Base-by-base conservation (phyloP, 2,113 vertebrate genomes). In the Cyanoliseus patagonus region DNA sequence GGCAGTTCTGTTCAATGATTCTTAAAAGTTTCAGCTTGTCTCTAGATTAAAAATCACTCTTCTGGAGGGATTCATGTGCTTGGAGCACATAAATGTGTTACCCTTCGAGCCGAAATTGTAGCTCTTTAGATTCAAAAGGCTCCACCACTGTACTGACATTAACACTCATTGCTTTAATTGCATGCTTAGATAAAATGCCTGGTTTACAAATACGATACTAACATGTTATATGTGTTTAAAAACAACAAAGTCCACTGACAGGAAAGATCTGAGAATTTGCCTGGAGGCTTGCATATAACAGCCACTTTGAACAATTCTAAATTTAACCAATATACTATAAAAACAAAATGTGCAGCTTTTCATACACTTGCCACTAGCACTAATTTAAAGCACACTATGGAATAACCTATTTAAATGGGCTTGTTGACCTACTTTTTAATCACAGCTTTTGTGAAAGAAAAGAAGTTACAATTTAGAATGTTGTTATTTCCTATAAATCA, bases 371-470 rank as follows among this genome's bases (percentile, higher is more conserved):
- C 96, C 95, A 52, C 63, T 85, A 92, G 83, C 67, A 93, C 72
- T 86, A 82, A 94, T 73, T 96, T 97, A 93, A 96, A 96, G 86
- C 87, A 92, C 42, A 64, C 87, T 94, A 78, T 78, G 84, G 88
- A 88, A 86, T 91, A 94, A 97, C 93, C 82, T 97, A 91, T 96
- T 97, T 96, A 97, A 97, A 97, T 77, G 77, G 87, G 44, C 85
- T 77, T 94, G 76, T 92, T 94, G 97, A 97, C 96, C 95, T 97
- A 97, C 88, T 97, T 98, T 96, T 96, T 93, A 96, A 96, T 96
- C 89, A 68, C 53, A 91, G 64, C 33, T 93, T 83, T 96, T 72
- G 13, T 18, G 39, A 28, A 85, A 88, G 72, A 86, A 94, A 87
- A 85, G 57, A 96, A 94, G 66, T 94, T 95, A 89, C 57, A 86